Conservation (phyloP, 2,888 invertebrate genomes). For the Caenorhabditis wallacei region DNA sequence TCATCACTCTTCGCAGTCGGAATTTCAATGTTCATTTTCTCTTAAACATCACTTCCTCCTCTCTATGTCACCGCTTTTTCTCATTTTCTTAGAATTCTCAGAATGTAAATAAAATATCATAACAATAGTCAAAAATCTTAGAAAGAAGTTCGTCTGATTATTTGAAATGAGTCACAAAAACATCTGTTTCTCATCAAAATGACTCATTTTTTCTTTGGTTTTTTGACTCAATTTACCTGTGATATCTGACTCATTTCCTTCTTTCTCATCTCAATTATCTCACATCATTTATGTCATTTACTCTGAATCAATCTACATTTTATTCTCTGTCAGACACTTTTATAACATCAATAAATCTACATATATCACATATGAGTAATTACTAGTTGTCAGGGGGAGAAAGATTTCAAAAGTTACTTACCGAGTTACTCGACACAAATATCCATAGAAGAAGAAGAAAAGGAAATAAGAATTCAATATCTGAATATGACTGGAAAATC, state of each 20-base stretch:
- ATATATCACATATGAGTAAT: not conserved
- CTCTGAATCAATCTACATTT: not conserved
- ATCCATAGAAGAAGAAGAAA: not conserved
- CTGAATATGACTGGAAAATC: not conserved
- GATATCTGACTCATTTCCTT: conserved; percentile 31
- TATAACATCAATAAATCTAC: conserved; percentile 24
- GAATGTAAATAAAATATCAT: conserved; percentile 31
- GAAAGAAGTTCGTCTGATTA: conserved; percentile 10
- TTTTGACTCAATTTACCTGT: conserved; percentile 12
- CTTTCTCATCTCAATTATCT: not conserved
- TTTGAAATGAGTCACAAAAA: conserved; percentile 27
- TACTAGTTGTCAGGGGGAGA: not conserved
- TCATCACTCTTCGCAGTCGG: conserved; percentile 35
- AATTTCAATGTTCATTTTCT: conserved; percentile 38
- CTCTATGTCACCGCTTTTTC: conserved; percentile 10
- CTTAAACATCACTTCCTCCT: conserved; percentile 26
- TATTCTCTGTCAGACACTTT: not conserved
- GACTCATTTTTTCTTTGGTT: not conserved
- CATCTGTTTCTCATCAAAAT: not conserved
- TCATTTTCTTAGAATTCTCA: conserved; percentile 13
- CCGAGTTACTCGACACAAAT: not conserved
- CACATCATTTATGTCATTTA: not conserved
- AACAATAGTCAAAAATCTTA: conserved; percentile 5
- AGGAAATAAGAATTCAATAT: conserved; percentile 4
- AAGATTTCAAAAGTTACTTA: conserved; percentile 19